A percentile compares a stretch with the other conserved stretches of the same genome.
phyloP scores from a whole-genome alignment of 2,113 vertebrate species.

The Cygnus buccinator region DNA sequence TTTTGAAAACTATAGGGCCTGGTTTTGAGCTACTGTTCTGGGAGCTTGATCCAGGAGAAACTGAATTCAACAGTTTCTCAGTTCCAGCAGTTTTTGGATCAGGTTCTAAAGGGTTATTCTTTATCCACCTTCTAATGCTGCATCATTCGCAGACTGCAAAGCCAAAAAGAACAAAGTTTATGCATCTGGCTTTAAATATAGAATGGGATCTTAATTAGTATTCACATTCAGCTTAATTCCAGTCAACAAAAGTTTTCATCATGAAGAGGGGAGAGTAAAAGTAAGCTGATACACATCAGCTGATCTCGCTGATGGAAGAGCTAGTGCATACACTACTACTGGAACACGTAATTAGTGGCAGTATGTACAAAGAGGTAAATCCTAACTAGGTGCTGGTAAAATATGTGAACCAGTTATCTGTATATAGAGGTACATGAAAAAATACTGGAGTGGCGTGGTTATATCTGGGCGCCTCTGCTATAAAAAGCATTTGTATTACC shows the following conservation, averaged over 20 bases:
- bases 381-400: background rate
- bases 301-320: background rate
- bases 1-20: background rate
- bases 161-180: background rate
- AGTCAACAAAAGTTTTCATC: background rate
- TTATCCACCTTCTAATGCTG: background rate
- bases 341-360: background rate
- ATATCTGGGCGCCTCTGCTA: slow-evolving; percentile 49
- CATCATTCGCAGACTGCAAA: background rate
- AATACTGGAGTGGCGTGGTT: slow-evolving; percentile 16
- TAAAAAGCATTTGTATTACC: slow-evolving; percentile 78
- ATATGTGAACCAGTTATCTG: background rate
- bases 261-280: background rate
- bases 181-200: background rate
- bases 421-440: slow-evolving; percentile 16
- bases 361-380: background rate
- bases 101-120: slow-evolving; percentile 5
- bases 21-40: background rate
- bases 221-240: background rate
- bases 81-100: background rate
- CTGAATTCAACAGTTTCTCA: background rate
- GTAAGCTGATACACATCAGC: background rate
- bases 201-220: background rate
- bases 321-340: background rate
- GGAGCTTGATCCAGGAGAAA: background rate